Conservation (phyloP, 2,797 vertebrate genomes). For the Manis pentadactyla region DNA sequence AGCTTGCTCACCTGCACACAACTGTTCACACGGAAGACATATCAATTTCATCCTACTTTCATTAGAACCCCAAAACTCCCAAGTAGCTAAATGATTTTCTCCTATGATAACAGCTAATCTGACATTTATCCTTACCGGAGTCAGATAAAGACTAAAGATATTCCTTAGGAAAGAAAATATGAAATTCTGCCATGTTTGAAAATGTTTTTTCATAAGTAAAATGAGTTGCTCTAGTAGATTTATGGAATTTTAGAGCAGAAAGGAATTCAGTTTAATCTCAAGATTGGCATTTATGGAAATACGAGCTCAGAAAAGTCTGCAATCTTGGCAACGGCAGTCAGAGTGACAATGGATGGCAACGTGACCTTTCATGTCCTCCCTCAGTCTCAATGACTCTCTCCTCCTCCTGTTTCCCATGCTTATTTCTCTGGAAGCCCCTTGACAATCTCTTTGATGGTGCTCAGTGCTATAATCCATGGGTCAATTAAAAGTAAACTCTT, state of each 20-base stretch:
- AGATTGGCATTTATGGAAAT: neutral
- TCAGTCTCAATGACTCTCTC: neutral
- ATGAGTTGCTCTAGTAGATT: neutral
- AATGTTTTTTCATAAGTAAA: constrained; percentile 44
- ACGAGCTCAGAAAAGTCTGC: neutral
- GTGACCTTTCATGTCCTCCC: neutral
- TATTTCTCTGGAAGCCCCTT: neutral
- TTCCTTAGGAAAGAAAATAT: constrained; percentile 45
- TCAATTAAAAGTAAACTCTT: neutral
- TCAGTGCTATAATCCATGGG: too few relatives aligned
- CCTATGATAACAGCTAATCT: constrained; percentile 14
- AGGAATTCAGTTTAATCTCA: neutral
- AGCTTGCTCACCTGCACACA: neutral
- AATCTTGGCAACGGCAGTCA: neutral
- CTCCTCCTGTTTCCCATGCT: neutral
- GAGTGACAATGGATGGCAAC: neutral
- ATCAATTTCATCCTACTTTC: constrained; percentile 50
- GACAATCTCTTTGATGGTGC: neutral
- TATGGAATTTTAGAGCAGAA: neutral
- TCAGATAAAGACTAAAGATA: constrained; percentile 23
- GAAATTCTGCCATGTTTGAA: constrained; percentile 58
- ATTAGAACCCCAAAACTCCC: constrained; percentile 43
- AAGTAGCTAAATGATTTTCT: constrained; percentile 49
- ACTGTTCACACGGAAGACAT: neutral
- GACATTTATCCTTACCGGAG: constrained; percentile 43